phyloP scores from a whole-genome alignment of 2,888 invertebrate genomes.

The Caenorhabditis doughertyi region DNA sequence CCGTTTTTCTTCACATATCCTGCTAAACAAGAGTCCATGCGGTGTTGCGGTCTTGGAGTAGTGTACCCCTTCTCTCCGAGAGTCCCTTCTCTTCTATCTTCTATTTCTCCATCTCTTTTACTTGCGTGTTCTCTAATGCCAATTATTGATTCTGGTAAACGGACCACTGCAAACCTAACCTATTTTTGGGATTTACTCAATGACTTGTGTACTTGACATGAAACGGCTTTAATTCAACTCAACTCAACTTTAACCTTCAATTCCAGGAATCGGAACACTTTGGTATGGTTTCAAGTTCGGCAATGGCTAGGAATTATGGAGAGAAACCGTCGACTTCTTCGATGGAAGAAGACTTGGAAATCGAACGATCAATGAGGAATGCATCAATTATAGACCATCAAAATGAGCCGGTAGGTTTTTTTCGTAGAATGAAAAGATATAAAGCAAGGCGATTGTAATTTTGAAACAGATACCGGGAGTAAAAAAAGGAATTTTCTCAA shows the following conservation, averaged over 20 bases:
- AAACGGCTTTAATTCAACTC: no score
- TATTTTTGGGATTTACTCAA: neutral
- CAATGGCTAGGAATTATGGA: constrained; percentile 42
- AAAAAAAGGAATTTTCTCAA: no score
- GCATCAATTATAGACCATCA: constrained; percentile 63
- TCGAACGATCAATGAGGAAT: constrained; percentile 60
- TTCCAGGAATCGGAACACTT: neutral
- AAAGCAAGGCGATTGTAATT: no score
- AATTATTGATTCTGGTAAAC: constrained; percentile 39
- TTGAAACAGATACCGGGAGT: no score
- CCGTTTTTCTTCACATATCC: neutral
- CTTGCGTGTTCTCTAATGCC: constrained; percentile 17
- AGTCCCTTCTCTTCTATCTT: constrained; percentile 1
- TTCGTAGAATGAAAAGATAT: neutral
- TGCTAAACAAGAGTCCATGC: constrained; percentile 23
- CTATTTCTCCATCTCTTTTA: neutral
- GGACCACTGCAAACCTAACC: constrained; percentile 19
- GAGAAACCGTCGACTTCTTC: constrained; percentile 54
- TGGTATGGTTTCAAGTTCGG: constrained; percentile 54
- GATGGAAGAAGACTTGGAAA: constrained; percentile 64
- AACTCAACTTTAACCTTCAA: no score
- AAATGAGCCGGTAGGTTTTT: constrained; percentile 56
- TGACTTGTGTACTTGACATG: no score
- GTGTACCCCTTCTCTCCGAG: constrained; percentile 11
- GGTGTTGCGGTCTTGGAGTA: constrained; percentile 27